Base-by-base conservation (phyloP, 2,113 vertebrate genomes). In the Mellivora capensis region DNA sequence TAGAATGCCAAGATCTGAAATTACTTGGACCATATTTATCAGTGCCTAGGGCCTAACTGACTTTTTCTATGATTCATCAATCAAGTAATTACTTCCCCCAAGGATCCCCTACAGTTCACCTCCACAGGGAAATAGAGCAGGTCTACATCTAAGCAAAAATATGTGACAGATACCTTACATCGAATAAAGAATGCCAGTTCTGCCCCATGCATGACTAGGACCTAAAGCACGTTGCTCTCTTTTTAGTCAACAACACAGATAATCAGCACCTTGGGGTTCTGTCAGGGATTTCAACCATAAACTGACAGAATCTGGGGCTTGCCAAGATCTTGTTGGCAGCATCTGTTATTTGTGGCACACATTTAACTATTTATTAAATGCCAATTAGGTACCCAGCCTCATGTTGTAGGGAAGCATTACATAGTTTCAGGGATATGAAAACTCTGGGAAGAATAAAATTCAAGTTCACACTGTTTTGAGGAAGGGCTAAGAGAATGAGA, bases 351-450 rank as follows among this genome's bases (percentile, higher is more conserved):
- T 97, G 31, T 81, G 39, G 77, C 49, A 96, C 37, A 96, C 15
- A 83, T 90, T 97, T 93, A 79, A 91, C n/a, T 94, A 93, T 97
- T 97, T 96, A 91, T 96, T 97, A 96, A 95, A 54, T 95, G 49
- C 34, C 76, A 93, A 72, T 96, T 96, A 97, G 42, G 54, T 96
- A 95, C 25, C 14, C 69, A 92, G 76, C 21, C 61, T 96, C 71
- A 84, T 79, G 49, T 77, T 93, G 39, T 59, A 21, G 81, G 49
- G 81, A 90, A 93, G 64, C 14, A 80, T 91, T 95, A 89, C 11
- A 54, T 37, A 85, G 69, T 87, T 44, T 10, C 34, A 94, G 8
- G 7, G 77, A 90, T 81, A 77, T 52, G 86, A 96, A 93, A 77
- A 86, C 11, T 57, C 93, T 80, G 31, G 34, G 44, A 93, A 85